A percentile compares a stretch with the other conserved stretches of the same genome.
phyloP scores from a whole-genome alignment of 1,140 invertebrate species.

The Megathymus violae region DNA sequence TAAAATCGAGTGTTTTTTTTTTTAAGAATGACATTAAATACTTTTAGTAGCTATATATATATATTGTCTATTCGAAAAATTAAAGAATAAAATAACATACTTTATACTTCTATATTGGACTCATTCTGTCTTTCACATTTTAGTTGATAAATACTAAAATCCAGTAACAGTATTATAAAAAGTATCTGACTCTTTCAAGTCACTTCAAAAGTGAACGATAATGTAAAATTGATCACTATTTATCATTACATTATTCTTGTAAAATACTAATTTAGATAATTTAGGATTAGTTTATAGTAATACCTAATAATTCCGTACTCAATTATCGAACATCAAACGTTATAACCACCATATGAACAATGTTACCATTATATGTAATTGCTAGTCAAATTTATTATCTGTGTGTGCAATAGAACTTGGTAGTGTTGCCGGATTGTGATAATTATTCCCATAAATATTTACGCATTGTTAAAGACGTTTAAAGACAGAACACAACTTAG shows the following conservation, averaged over 20 bases:
- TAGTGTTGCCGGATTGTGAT: slow-evolving; percentile 25
- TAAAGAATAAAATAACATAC: no score
- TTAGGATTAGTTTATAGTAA: background rate
- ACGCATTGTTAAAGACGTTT: slow-evolving; percentile 17
- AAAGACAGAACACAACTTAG: slow-evolving; percentile 15
- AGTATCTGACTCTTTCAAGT: no score
- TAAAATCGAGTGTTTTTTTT: no score
- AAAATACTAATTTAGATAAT: background rate
- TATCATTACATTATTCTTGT: background rate
- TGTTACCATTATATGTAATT: slow-evolving; percentile 29
- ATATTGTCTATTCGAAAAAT: no score
- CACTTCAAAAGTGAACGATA: background rate
- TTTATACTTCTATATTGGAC: no score
- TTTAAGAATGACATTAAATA: no score
- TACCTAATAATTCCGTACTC: slow-evolving; percentile 13
- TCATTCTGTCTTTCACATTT: no score
- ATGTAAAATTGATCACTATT: background rate
- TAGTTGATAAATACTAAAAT: no score
- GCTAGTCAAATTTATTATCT: no score
- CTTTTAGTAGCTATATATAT: no score
- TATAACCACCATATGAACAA: background rate
- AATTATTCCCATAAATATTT: slow-evolving; percentile 26
- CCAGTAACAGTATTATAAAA: no score
- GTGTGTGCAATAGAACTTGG: slow-evolving; percentile 20
- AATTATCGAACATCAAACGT: slow-evolving; percentile 12